Percentiles rank a stretch among this genome's conserved stretches.
These are phyloP conservation scores for Torymus tubicola DNA, from an alignment of 2,888 invertebrate species.

Conservation along the genomic window DNA sequence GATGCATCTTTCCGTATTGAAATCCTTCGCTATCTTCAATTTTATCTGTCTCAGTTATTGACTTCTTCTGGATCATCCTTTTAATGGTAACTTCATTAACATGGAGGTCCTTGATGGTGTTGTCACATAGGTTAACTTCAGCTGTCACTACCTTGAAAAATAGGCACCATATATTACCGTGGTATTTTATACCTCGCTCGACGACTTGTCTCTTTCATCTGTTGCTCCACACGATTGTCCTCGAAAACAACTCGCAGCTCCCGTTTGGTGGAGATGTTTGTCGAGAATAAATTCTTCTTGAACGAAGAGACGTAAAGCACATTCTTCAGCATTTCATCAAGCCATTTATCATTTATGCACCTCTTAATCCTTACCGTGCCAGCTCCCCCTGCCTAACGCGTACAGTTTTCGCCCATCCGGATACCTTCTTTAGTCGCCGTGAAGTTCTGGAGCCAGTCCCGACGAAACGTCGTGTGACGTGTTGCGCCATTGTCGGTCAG, in stretches of 20 bases:
- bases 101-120: neutral
- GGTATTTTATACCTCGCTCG: neutral
- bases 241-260: neutral
- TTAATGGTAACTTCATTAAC: constrained; percentile 2
- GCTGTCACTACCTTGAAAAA: constrained; percentile 3
- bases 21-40: neutral
- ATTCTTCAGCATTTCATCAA: neutral
- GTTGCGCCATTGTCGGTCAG: constrained; percentile 17
- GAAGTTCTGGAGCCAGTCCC: neutral
- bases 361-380: neutral
- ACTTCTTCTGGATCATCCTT: neutral
- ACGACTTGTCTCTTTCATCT: neutral
- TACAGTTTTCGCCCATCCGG: neutral
- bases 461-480: neutral
- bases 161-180: constrained; percentile 13
- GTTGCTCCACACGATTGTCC: neutral
- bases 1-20: constrained; percentile 14
- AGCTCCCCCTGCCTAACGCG: neutral
- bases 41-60: neutral
- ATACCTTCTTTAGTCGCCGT: neutral
- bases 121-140: neutral
- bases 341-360: neutral
- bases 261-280: neutral
- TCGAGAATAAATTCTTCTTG: constrained; percentile 19
- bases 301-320: neutral